Base-by-base conservation (phyloP, 2,797 vertebrate genomes). In the Echeneis naucrates region DNA sequence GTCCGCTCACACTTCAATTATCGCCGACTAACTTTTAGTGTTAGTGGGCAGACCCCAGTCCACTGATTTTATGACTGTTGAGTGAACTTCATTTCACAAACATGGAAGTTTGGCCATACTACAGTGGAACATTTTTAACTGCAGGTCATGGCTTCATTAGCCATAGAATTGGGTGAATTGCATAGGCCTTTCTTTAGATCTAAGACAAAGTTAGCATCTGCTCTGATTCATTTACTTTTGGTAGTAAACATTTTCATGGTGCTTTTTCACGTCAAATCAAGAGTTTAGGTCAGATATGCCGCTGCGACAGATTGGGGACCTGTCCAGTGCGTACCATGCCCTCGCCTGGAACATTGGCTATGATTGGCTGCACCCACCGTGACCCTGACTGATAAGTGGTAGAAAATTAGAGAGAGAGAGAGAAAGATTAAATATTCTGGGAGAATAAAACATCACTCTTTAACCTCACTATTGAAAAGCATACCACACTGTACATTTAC, bases 401-500 rank as follows among this genome's bases (percentile, higher is more conserved):
- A n/a, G n/a, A n/a, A n/a, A n/a, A n/a, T n/a, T n/a, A n/a, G n/a
- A n/a, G n/a, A n/a, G n/a, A n/a, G n/a, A n/a, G n/a, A n/a, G n/a
- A n/a, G n/a, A n/a, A n/a, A n/a, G n/a, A n/a, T n/a, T n/a, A n/a
- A n/a, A n/a, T n/a, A n/a, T n/a, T n/a, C n/a, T 16, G 47, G n/a
- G 52, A 52, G 68, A 12, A 38, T 4, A 16, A 4, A 60, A 65
- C 30, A 33, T 30, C 23, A 11, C 32, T 45, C 48, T 64, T 47
- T 32, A 38, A 45, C 7, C 54, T 8, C 44, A 48, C 21, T 33
- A 51, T 32, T 52, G 26, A 44, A 32, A 77, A 69, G n/a, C 68
- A 50, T 56, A 53, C 47, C 76, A n/a, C 58, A 23, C 17, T 47
- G 53, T 76, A 76, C 70, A 66, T 80, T 75, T 55, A 75, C 61